These are phyloP conservation scores for Rallus crepitans DNA, from an alignment of 2,797 vertebrate species.

Conservation along the genomic window DNA sequence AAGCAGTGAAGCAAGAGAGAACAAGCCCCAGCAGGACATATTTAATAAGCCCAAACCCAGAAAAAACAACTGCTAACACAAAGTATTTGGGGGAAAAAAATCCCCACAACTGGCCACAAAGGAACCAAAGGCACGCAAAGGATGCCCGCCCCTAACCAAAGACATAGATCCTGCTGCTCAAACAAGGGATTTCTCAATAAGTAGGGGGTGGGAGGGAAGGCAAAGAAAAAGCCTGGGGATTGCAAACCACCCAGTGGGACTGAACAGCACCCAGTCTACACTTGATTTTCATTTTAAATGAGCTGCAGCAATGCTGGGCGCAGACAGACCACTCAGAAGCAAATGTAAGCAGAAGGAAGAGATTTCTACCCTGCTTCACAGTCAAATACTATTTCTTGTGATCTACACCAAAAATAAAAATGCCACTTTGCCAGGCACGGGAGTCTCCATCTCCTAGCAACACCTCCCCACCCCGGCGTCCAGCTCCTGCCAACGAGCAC, in stretches of 20 bases:
- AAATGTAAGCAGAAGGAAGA: not conserved
- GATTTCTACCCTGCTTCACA: not conserved
- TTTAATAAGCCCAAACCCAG: not conserved
- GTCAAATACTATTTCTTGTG: not conserved
- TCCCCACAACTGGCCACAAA: not conserved
- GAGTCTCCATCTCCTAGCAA: conserved; percentile 65
- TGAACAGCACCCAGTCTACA: not conserved
- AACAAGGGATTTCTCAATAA: not conserved
- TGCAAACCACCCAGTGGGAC: not conserved
- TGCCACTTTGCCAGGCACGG: not conserved
- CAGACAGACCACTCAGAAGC: not conserved
- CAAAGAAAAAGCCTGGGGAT: not conserved
- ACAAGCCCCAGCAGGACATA: not conserved
- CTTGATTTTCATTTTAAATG: conserved; percentile 1
- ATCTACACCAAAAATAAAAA: conserved; percentile 45
- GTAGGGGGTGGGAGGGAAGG: too few species aligned
- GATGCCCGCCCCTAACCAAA: not conserved
- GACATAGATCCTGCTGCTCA: not conserved
- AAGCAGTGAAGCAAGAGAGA: not conserved
- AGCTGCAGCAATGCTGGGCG: not conserved
- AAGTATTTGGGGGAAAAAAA: not conserved
- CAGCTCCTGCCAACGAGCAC: not conserved
- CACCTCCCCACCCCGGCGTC: conserved; percentile 6
- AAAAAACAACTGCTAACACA: rapidly evolving
- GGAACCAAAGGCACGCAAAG: not conserved